These are phyloP conservation scores for Loxodonta africana DNA, from an alignment of 2,113 vertebrate genomes.

Conservation along the genomic window DNA sequence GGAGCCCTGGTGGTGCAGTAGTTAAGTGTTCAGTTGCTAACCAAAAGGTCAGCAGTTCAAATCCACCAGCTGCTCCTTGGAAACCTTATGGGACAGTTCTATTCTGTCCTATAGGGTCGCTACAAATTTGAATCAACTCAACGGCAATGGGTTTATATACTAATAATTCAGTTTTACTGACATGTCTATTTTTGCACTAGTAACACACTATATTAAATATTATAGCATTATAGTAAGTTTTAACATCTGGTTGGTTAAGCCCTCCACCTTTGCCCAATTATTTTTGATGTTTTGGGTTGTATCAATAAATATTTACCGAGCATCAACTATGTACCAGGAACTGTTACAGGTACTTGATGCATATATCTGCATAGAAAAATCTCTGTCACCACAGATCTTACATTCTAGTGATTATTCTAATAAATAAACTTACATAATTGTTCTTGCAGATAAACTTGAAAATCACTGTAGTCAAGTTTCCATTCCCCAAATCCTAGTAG, in stretches of 20 bases:
- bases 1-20: no score
- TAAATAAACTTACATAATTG: not conserved
- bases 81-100: no score
- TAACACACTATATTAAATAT: not conserved
- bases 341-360: no score
- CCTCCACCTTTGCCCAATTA: not conserved
- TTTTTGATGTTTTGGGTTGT: not conserved
- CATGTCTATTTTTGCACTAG: not conserved
- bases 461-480: not conserved
- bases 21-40: no score
- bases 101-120: no score
- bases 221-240: not conserved
- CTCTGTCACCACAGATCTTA: no score
- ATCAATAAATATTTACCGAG: no score
- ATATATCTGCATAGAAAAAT: no score
- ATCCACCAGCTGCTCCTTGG: no score
- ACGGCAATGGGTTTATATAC: no score
- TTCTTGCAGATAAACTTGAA: not conserved
- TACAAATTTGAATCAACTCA: no score
- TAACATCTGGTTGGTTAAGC: not conserved
- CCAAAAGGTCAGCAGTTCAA: no score
- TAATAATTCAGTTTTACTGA: not conserved
- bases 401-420: not conserved
- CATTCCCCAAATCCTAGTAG: not conserved
- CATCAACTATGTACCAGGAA: not conserved